Evolutionary conservation across 2,888 invertebrate genomes (phyloP).

Genomic region (Chymomyza amoena): DNA sequence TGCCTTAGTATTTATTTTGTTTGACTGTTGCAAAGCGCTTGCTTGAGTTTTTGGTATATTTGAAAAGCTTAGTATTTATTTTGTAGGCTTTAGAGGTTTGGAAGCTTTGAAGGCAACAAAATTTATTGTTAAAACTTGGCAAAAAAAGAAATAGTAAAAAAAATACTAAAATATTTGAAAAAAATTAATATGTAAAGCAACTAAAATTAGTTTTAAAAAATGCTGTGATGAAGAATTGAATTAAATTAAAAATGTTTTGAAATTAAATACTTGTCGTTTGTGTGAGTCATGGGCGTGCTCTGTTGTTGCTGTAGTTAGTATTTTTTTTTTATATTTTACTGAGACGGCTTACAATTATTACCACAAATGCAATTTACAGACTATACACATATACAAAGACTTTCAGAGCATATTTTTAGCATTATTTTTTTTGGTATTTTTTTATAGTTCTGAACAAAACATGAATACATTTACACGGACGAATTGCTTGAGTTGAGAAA

Average conservation of each 20-base stretch:
- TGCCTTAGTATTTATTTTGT: neutral
- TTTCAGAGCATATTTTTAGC: neutral
- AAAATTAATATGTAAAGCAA: neutral
- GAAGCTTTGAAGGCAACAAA: neutral
- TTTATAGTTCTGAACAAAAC: conserved; percentile 19
- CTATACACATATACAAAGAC: conserved; percentile 33
- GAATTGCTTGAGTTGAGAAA: conserved; percentile 14
- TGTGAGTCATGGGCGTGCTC: neutral
- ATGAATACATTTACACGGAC: conserved; percentile 29
- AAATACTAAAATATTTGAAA: conserved; percentile 4
- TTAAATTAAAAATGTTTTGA: neutral
- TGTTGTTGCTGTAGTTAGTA: conserved; percentile 24
- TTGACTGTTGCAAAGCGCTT: neutral
- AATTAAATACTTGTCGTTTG: neutral
- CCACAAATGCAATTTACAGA: conserved; percentile 29
- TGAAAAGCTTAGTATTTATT: neutral
- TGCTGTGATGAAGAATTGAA: conserved; percentile 19
- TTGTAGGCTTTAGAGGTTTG: no score
- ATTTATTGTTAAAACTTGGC: neutral
- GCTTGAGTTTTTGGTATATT: neutral
- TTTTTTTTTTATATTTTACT: conserved; percentile 12
- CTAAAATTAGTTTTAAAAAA: neutral
- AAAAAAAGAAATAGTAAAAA: conserved; percentile 2
- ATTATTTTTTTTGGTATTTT: conserved; percentile 2
- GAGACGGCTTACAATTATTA: conserved; percentile 7